Evolutionary conservation across 2,888 invertebrate genomes (phyloP), one percentile per base, ranked within the genome.

Genomic region (Hanleya hanleyi): DNA sequence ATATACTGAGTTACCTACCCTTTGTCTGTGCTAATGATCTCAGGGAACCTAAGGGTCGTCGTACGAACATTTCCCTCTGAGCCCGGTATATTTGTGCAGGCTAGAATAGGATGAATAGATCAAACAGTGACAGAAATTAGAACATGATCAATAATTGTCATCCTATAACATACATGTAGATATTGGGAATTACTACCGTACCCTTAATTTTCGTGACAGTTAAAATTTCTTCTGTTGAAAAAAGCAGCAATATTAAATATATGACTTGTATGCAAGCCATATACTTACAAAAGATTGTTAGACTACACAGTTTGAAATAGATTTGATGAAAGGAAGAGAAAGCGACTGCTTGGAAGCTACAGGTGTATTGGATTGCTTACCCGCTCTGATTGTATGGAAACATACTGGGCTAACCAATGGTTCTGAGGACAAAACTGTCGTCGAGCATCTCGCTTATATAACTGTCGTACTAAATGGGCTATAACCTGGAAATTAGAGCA

Each of bases 371-470:
- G 29, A 2, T 29, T 4, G 4, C 80, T 70, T 75, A 90, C 89
- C 82, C 85, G 86, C 72, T 90, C 90, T 26, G 87, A 84, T 18
- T 89, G 86, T 57, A 91, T 87, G 26, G 86, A 84, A 50, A 92
- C 89, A 50, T 91, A 89, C 35, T 88, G 85, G 18, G 92, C 91
- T 4, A 94, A 92, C 95, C 95, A 95, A 84, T 94, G 94, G 0
- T 92, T 92, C 1, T 93, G 92, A 0, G 94, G 94, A 84, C 96
- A 95, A 86, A 96, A 96, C 66, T 93, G 93, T 67, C 96, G 92
- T 35, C 98, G 93, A 35, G 95, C 92, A 92, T 99, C 98, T 32
- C 98, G 93, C 22, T 94, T 95, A 91, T 98, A 95, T 75, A 98
- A 92, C 82, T 95, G 95, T 71, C 95, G 93, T 5, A 97, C 91